Percentiles rank a stretch among this genome's conserved stretches.
These are phyloP conservation scores for Chouioia cunea DNA, from an alignment of 2,888 invertebrate species.

Conservation along the genomic window DNA sequence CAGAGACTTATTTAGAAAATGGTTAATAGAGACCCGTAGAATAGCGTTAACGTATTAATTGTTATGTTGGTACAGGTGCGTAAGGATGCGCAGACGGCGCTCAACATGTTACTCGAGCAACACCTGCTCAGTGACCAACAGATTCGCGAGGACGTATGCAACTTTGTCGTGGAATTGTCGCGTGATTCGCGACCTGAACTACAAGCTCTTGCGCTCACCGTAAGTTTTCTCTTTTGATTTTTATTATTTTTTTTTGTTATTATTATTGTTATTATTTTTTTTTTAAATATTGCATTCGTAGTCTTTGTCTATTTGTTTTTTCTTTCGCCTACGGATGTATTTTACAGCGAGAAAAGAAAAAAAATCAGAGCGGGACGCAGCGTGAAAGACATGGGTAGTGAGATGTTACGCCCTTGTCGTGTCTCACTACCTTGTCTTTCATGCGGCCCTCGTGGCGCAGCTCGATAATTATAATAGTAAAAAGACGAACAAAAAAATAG, in stretches of 20 bases:
- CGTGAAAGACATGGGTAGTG: conserved; percentile 99
- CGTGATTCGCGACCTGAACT: conserved; percentile 71
- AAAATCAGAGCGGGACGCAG: conserved; percentile 68
- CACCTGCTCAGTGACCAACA: conserved; percentile 73
- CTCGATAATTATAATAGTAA: neutral
- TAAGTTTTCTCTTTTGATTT: conserved; percentile 66
- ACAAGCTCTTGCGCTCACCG: conserved; percentile 72
- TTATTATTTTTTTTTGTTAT: too few species aligned
- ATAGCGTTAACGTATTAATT: too few species aligned
- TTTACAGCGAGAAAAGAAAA: conserved; percentile 14
- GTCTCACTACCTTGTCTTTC: conserved; percentile 99
- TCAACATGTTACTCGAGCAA: conserved; percentile 76
- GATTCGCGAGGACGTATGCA: conserved; percentile 76
- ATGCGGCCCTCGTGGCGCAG: conserved; percentile 73
- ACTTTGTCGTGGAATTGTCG: conserved; percentile 74
- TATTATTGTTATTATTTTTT: too few species aligned
- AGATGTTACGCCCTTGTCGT: conserved; percentile 82
- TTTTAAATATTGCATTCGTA: too few species aligned
- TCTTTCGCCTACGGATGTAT: neutral
- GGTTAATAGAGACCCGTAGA: too few species aligned
- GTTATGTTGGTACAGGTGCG: conserved; percentile 70
- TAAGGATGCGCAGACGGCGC: conserved; percentile 75
- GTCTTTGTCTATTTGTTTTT: too few species aligned
- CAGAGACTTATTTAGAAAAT: too few species aligned
- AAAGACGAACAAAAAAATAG: too few species aligned